phyloP scores from a whole-genome alignment of 2,888 invertebrate species.

The Xylota sylvarum region DNA sequence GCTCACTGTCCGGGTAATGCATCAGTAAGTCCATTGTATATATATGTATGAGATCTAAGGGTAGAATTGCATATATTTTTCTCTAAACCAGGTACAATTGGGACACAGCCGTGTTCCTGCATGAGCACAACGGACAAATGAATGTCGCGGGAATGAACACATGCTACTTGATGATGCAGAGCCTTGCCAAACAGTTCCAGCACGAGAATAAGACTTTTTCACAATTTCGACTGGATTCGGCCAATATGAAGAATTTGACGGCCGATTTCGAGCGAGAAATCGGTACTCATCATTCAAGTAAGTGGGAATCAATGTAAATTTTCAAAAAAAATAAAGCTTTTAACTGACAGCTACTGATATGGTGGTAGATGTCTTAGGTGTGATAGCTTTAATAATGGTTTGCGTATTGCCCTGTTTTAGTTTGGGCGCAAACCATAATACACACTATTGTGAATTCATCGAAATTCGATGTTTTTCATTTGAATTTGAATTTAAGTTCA shows the following conservation, averaged over 20 bases:
- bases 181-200: conserved; percentile 88
- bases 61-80: conserved; percentile 38
- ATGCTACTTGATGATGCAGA: conserved; percentile 91
- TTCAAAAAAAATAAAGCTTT: conserved; percentile 22
- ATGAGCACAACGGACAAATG: conserved; percentile 90
- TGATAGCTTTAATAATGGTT: background rate
- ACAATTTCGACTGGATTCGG: conserved; percentile 81
- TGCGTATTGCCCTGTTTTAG: background rate
- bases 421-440: background rate
- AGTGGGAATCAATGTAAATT: conserved; percentile 83
- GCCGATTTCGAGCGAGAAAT: conserved; percentile 89
- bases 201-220: conserved; percentile 83
- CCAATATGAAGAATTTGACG: conserved; percentile 86
- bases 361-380: conserved; percentile 12
- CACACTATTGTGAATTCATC: conserved; percentile 13
- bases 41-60: background rate
- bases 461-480: conserved; percentile 11
- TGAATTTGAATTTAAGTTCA: too few relatives aligned
- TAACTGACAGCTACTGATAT: background rate
- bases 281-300: conserved; percentile 90
- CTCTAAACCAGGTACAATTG: conserved; percentile 88
- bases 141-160: conserved; percentile 89
- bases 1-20: conserved; percentile 89
- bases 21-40: conserved; percentile 86
- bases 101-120: conserved; percentile 90